Percentiles rank a stretch among this genome's conserved stretches.
phyloP scores from a whole-genome alignment of 2,888 invertebrate genomes.

The Laspeyria flexula region DNA sequence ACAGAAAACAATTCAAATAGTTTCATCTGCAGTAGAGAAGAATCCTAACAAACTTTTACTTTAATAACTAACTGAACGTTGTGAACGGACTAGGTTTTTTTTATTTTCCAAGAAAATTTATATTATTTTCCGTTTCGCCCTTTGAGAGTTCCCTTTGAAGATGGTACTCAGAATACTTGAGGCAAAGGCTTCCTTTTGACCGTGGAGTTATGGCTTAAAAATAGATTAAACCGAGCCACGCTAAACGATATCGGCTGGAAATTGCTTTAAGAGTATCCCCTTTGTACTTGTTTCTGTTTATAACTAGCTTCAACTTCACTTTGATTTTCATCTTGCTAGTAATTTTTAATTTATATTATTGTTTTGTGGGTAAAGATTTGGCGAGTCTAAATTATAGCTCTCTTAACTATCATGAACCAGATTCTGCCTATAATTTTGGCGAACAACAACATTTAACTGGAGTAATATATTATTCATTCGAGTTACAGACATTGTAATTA shows the following conservation, averaged over 20 bases:
- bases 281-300: conserved; percentile 36
- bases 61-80: conserved; percentile 37
- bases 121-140: conserved; percentile 50
- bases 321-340: conserved; percentile 13
- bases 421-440: too few relatives aligned
- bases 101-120: conserved; percentile 41
- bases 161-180: conserved; percentile 29
- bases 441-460: too few relatives aligned
- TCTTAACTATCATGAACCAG: too few relatives aligned
- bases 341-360: conserved; percentile 3
- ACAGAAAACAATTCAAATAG: conserved; percentile 7
- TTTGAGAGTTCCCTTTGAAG: conserved; percentile 55
- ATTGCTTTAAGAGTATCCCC: conserved; percentile 49
- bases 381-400: too few relatives aligned
- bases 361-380: not conserved
- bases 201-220: conserved; percentile 56
- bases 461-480: too few relatives aligned
- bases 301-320: conserved; percentile 22
- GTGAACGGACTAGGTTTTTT: conserved; percentile 12
- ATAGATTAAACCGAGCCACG: conserved; percentile 55
- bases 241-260: conserved; percentile 44
- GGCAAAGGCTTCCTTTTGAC: conserved; percentile 56
- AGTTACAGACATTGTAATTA: too few relatives aligned
- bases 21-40: conserved; percentile 12
- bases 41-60: conserved; percentile 21